Evolutionary conservation across 2,113 vertebrate species (phyloP), one percentile per base, ranked within the genome.

Genomic region (Nannobrachium achirus): DNA sequence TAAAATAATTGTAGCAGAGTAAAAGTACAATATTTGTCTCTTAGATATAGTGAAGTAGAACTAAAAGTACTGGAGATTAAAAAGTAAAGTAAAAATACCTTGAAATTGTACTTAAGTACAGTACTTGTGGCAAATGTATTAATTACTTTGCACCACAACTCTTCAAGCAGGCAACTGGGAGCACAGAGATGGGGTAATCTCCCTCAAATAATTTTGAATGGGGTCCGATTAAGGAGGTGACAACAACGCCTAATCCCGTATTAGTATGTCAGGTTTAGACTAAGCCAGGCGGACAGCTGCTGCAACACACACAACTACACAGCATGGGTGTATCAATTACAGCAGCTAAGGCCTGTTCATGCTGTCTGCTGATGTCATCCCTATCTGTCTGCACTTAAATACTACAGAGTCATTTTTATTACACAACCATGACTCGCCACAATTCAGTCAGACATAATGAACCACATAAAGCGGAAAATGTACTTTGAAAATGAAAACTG

Each of bases 231-330:
- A 71, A 76, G 3, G 4, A 65, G 67, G 73, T 76, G 66, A 84
- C 61, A 84, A 85, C 80, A 79, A 77, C 56, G 59, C 9, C 20
- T 77, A 79, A 86, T 80, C 75, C 78, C 42, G 39, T 59, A 51
- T 81, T 76, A 81, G 53, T 10, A 4, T 11, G 45, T 61, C 66
- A 66, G 72, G 61, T 85, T 79, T 46, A 84, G 25, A 19, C 51
- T 80, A 69, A 80, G 7, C 63, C 50, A 48, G 15, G 10, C 44
- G 2, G 15, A 20, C 18, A 74, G 75, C 63, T 58, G 60, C 60
- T 49, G 56, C 25, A 14, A 14, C 69, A 75, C 18, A 57, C 44
- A 18, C 55, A 63, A 19, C 42, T 4, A 44, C 16, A 68, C 75
- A 71, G 51, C 33, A 33, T 20, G 69, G 65, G 66, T 71, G 51